A percentile compares a stretch with the other conserved stretches of the same genome.
Conservation (phyloP, 92 coral and sea anemone genomes). For the Phenganax subtilis region DNA sequence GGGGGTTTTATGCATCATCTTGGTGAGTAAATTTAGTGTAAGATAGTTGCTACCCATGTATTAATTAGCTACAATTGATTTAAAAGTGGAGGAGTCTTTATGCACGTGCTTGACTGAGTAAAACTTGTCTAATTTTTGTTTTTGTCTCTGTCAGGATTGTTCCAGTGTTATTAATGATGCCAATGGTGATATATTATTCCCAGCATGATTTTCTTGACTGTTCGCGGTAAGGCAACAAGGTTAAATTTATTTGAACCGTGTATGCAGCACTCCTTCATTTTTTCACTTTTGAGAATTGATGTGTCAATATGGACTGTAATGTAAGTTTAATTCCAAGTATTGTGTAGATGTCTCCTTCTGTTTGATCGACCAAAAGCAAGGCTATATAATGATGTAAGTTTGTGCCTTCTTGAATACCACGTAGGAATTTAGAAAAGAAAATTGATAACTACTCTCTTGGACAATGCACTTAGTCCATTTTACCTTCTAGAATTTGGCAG, state of each 20-base stretch:
- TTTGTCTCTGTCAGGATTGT: constrained; percentile 25
- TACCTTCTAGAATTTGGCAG: background rate
- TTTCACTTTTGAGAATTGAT: background rate
- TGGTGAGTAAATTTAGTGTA: constrained; percentile 51
- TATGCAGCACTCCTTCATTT: background rate
- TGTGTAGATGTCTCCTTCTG: constrained; percentile 65
- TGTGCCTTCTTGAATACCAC: background rate
- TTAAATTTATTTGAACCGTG: background rate
- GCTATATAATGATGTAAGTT: constrained; percentile 14
- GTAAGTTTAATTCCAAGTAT: background rate
- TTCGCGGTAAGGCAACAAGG: constrained; percentile 14
- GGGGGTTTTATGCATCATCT: constrained; percentile 49
- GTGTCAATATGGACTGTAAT: background rate
- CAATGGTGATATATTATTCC: constrained; percentile 40
- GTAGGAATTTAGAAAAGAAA: no score
- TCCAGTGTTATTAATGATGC: constrained; percentile 51
- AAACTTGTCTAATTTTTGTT: background rate
- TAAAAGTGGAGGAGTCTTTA: no score
- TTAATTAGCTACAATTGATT: background rate
- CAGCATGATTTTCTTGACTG: constrained; percentile 33
- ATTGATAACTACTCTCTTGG: background rate
- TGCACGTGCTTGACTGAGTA: no score
- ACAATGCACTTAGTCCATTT: background rate
- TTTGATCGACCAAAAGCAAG: constrained; percentile 72
- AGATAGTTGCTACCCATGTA: background rate